Percentiles rank a stretch among this genome's conserved stretches.
Evolutionary conservation across 2,888 invertebrate species (phyloP).

Genomic region (Nephrotoma appendiculata): DNA sequence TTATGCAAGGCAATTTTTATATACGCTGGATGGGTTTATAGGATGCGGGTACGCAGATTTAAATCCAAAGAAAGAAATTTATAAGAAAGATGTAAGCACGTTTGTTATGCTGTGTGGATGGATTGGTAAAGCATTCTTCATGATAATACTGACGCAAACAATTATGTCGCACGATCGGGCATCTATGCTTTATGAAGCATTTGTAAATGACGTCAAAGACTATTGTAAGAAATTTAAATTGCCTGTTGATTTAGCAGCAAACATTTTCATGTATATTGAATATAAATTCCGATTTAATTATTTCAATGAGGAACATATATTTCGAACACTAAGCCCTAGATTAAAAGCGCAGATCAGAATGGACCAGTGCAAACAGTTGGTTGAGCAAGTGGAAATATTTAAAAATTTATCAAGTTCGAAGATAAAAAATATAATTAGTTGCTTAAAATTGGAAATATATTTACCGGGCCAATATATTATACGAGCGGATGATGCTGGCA

Average conservation of each 20-base stretch:
- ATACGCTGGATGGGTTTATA: background rate
- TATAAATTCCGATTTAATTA: conserved; percentile 35
- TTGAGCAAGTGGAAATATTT: conserved; percentile 40
- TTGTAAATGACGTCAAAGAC: conserved; percentile 32
- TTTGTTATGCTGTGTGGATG: background rate
- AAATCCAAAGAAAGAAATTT: background rate
- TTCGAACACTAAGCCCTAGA: conserved; percentile 30
- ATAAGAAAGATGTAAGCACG: background rate
- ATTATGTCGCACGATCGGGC: conserved; percentile 17
- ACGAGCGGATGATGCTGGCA: conserved; percentile 34
- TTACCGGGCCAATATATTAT: conserved; percentile 39
- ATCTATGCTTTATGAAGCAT: conserved; percentile 33
- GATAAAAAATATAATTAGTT: conserved; percentile 35
- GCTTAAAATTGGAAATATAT: conserved; percentile 36
- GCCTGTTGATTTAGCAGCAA: conserved; percentile 26
- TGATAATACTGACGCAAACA: background rate
- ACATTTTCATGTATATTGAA: conserved; percentile 33
- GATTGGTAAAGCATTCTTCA: background rate
- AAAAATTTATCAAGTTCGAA: conserved; percentile 34
- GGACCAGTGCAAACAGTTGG: conserved; percentile 37
- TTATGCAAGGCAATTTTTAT: background rate
- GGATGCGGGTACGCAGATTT: background rate
- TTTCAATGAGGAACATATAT: conserved; percentile 35
- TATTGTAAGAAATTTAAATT: conserved; percentile 34
- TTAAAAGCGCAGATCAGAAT: conserved; percentile 27